Percentiles rank a stretch among this genome's conserved stretches.
Evolutionary conservation across 1,140 invertebrate genomes (phyloP).

Genomic region (Melipona quadrifasciata): DNA sequence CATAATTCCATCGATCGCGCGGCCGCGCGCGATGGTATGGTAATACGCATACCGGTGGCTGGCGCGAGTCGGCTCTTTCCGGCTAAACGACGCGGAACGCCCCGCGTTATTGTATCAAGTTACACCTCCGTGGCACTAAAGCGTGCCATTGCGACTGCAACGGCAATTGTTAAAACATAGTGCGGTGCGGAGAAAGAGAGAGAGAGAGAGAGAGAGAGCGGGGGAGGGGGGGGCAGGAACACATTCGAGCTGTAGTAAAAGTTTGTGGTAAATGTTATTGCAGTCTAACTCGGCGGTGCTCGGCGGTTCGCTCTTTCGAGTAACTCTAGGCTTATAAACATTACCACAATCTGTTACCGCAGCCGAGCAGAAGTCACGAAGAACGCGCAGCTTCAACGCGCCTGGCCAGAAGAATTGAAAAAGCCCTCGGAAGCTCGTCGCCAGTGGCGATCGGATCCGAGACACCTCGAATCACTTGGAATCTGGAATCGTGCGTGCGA

Average conservation of each 20-base stretch:
- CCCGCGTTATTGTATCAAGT: conserved; percentile 65
- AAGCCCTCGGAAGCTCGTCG: too few species aligned
- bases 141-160: conserved; percentile 60
- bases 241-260: conserved; percentile 65
- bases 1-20: conserved; percentile 29
- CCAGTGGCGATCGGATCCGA: too few species aligned
- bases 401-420: background rate
- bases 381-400: background rate
- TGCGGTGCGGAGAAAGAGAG: background rate
- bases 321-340: conserved; percentile 64
- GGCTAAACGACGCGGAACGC: conserved; percentile 62
- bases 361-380: background rate
- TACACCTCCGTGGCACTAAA: conserved; percentile 60
- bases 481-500: too few species aligned
- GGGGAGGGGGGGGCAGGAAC: conserved; percentile 9
- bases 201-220: too few species aligned
- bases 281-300: conserved; percentile 44
- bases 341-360: conserved; percentile 67
- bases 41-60: background rate
- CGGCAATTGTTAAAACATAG: conserved; percentile 65
- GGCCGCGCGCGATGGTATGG: background rate
- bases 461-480: too few species aligned
- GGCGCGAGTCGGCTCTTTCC: conserved; percentile 50
- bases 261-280: conserved; percentile 69
- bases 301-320: conserved; percentile 50